Conservation (phyloP, 2,888 invertebrate genomes). For the Acanthosepion pharaonis region DNA sequence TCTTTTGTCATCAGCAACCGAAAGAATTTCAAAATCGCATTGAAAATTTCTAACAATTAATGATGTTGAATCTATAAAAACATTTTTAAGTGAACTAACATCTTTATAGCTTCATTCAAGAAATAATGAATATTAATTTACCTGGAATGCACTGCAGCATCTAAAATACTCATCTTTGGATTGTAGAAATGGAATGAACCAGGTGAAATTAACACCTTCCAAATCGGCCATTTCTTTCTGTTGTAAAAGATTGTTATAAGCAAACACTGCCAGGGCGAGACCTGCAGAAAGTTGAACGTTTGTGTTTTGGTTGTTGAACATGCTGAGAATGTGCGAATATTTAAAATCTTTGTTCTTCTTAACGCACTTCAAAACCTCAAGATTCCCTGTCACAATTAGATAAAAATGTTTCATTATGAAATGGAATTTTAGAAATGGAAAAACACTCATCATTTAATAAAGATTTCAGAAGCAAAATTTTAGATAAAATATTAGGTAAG, state of each 20-base stretch:
- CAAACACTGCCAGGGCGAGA: constrained; percentile 71
- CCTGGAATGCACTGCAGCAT: constrained; percentile 73
- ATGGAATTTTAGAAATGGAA: too few species aligned
- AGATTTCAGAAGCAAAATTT: too few species aligned
- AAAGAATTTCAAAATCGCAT: too few species aligned
- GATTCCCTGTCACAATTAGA: constrained; percentile 62
- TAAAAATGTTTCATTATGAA: neutral
- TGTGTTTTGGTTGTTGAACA: constrained; percentile 69
- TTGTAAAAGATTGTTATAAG: constrained; percentile 72
- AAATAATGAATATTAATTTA: constrained; percentile 51
- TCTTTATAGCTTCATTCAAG: too few species aligned
- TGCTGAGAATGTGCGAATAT: constrained; percentile 70
- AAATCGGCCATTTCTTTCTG: constrained; percentile 72
- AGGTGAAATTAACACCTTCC: constrained; percentile 72
- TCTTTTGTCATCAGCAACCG: too few species aligned
- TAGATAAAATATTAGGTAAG: too few species aligned
- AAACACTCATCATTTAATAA: too few species aligned
- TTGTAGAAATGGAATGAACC: constrained; percentile 71
- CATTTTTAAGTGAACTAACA: neutral
- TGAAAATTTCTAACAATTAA: too few species aligned
- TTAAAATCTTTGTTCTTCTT: constrained; percentile 70
- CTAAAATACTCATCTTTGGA: constrained; percentile 70
- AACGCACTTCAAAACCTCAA: constrained; percentile 68
- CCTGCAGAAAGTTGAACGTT: constrained; percentile 69
- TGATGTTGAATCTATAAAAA: neutral